Conservation (phyloP, 2,113 vertebrate species). For the Oreotragus oreotragus region DNA sequence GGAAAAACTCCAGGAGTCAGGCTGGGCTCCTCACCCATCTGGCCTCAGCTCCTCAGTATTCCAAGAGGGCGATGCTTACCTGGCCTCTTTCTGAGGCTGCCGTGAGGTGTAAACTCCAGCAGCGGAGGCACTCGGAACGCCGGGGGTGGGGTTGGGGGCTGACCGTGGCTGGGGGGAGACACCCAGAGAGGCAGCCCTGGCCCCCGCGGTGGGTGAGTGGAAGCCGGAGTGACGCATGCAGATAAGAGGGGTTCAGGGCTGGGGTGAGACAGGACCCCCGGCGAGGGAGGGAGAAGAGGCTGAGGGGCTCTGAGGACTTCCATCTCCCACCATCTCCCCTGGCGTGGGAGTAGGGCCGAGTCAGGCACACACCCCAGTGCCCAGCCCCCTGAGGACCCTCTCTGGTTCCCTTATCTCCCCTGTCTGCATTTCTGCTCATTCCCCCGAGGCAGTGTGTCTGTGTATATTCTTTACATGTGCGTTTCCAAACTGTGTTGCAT, state of each 20-base stretch:
- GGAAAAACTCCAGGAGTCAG: background rate
- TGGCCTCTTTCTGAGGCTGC: background rate
- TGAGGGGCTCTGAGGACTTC: background rate
- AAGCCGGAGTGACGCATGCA: background rate
- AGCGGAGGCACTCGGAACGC: background rate
- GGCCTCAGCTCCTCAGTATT: background rate
- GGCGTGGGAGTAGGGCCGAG: accelerated
- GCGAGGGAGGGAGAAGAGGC: background rate
- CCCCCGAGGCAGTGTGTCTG: background rate
- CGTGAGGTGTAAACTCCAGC: background rate
- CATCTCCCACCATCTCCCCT: accelerated
- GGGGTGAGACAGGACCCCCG: too few relatives aligned
- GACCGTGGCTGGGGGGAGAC: background rate
- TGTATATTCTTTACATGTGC: background rate
- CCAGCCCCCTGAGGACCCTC: background rate
- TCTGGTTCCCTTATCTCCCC: background rate
- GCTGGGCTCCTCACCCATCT: background rate
- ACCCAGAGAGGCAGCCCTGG: background rate
- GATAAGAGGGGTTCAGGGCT: background rate
- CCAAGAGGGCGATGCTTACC: too few relatives aligned
- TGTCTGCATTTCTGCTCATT: accelerated
- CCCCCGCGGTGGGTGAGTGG: background rate
- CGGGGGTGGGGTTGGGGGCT: accelerated
- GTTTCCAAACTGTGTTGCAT: background rate
- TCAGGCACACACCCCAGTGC: background rate